A percentile compares a stretch with the other conserved stretches of the same genome.
phyloP scores from a whole-genome alignment of 2,113 vertebrate species.

The Recurvirostra avosetta region DNA sequence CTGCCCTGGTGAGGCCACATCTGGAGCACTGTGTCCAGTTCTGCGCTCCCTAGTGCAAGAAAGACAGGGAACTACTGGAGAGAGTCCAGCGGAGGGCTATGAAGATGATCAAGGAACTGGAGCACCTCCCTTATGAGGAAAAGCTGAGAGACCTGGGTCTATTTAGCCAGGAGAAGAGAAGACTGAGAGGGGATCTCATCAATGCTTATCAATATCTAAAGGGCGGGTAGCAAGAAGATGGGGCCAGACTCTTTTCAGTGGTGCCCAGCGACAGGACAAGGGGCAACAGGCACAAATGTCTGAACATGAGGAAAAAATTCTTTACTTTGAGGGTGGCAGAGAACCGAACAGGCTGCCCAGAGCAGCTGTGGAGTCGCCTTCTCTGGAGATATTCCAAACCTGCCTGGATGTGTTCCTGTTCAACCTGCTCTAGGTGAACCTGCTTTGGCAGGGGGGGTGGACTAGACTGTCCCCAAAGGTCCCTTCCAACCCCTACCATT shows the following conservation, averaged over 20 bases:
- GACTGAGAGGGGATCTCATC: background rate
- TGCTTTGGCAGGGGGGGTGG: background rate
- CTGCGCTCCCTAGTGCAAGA: background rate
- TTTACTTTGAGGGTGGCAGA: background rate
- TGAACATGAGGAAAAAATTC: background rate
- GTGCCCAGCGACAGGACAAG: too few relatives aligned
- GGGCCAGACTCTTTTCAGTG: too few relatives aligned
- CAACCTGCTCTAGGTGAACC: background rate
- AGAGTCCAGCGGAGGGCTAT: background rate
- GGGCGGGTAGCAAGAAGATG: too few relatives aligned
- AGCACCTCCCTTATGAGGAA: background rate
- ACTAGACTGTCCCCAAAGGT: background rate
- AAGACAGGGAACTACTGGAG: background rate
- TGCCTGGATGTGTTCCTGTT: background rate
- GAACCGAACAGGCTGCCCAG: background rate
- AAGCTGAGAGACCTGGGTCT: background rate
- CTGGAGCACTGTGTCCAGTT: too few relatives aligned
- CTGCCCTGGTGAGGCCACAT: too few relatives aligned
- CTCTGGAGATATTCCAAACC: background rate
- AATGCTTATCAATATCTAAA: background rate
- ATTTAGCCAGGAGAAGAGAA: background rate
- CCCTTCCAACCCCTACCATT: background rate
- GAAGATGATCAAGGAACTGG: background rate
- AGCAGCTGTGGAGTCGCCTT: background rate
- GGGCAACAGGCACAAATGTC: background rate